phyloP scores from a whole-genome alignment of 2,113 vertebrate genomes.

The Neotoma lepida region DNA sequence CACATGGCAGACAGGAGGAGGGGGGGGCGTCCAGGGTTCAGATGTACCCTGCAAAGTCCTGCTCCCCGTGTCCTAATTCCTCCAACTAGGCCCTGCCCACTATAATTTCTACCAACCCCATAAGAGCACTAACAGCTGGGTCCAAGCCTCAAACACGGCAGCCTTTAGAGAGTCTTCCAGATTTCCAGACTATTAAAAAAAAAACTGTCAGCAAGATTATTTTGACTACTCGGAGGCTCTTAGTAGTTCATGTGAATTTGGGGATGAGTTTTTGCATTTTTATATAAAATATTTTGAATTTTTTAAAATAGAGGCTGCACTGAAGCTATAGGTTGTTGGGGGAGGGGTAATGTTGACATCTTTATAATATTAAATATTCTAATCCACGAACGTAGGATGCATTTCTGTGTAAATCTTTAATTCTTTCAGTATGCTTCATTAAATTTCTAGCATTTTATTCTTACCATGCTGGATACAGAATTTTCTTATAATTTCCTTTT shows the following conservation, averaged over 20 bases:
- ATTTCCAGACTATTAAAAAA: not conserved
- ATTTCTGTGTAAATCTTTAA: not conserved
- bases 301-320: not conserved
- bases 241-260: not conserved
- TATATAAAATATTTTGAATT: not conserved
- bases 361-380: not conserved
- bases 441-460: not conserved
- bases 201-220: not conserved
- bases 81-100: not conserved
- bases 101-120: not conserved
- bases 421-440: not conserved
- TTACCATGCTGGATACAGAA: not conserved
- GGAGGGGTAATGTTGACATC: not conserved
- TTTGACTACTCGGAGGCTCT: not conserved
- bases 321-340: not conserved
- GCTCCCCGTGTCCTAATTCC: not conserved
- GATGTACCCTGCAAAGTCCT: not conserved
- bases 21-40: not conserved
- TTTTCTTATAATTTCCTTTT: conserved; percentile 6
- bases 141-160: not conserved
- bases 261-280: not conserved
- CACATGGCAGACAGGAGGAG: not conserved
- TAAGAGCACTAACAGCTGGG: not conserved
- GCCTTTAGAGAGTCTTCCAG: not conserved
- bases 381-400: not conserved